These are phyloP conservation scores for Hylyphantes graminicola DNA, from an alignment of 1,140 invertebrate genomes.

Conservation along the genomic window DNA sequence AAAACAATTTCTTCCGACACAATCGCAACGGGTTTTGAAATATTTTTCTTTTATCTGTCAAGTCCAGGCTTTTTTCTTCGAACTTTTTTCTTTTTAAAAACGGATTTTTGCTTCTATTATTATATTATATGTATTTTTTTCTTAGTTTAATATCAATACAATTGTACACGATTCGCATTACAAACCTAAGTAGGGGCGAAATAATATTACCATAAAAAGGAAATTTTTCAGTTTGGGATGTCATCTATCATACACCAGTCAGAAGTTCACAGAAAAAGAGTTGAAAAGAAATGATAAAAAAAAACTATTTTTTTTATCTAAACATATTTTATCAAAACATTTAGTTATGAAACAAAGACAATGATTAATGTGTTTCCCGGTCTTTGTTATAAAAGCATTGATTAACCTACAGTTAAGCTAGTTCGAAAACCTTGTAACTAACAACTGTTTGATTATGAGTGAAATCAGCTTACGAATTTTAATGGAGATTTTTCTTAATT, in stretches of 20 bases:
- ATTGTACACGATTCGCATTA: background rate
- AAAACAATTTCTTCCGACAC: too few relatives aligned
- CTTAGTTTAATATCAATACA: background rate
- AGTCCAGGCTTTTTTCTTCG: too few relatives aligned
- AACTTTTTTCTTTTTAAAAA: too few relatives aligned
- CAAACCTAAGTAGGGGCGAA: background rate
- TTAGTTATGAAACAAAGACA: conserved; percentile 27
- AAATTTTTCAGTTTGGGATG: background rate
- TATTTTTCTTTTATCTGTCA: too few relatives aligned
- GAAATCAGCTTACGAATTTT: too few relatives aligned
- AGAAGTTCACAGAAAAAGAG: conserved; percentile 1
- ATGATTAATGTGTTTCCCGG: conserved; percentile 16
- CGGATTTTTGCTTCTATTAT: too few relatives aligned
- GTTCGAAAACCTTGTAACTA: too few relatives aligned
- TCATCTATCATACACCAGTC: conserved; percentile 7
- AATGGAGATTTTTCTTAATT: too few relatives aligned
- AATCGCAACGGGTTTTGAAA: too few relatives aligned
- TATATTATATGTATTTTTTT: background rate
- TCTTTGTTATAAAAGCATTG: too few relatives aligned
- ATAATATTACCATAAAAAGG: background rate
- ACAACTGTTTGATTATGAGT: too few relatives aligned
- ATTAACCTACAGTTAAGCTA: too few relatives aligned
- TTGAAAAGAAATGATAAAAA: background rate
- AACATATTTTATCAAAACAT: conserved; percentile 18
- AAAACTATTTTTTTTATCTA: background rate